phyloP scores from a whole-genome alignment of 2,113 vertebrate species.

The Alaudala cheleensis region DNA sequence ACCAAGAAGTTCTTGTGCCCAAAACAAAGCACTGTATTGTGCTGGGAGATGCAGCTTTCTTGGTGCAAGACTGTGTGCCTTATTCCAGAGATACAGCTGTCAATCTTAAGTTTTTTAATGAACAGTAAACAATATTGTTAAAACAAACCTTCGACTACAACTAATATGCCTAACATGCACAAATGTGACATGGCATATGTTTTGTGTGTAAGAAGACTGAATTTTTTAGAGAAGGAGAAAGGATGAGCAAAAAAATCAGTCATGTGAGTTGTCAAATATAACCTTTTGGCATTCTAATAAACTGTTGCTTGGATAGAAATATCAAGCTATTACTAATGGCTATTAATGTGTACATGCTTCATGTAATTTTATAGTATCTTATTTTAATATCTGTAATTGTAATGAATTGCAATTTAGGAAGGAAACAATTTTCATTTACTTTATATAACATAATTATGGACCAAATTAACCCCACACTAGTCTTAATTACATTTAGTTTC shows the following conservation, averaged over 20 bases:
- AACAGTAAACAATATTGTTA: not conserved
- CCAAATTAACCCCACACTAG: conserved; percentile 97
- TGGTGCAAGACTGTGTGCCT: not conserved
- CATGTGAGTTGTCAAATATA: conserved; percentile 81
- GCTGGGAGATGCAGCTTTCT: not conserved
- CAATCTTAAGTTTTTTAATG: not conserved
- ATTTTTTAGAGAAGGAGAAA: conserved; percentile 67
- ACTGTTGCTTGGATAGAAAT: conserved; percentile 86
- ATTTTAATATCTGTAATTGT: conserved; percentile 97
- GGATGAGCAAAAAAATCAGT: conserved; percentile 70
- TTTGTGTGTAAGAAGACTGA: not conserved
- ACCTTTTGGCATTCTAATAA: conserved; percentile 83
- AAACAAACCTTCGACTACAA: not conserved
- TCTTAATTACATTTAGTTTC: conserved; percentile 99
- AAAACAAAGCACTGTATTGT: not conserved
- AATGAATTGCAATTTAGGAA: conserved; percentile 99
- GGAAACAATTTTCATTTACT: conserved; percentile 93
- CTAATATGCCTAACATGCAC: not conserved
- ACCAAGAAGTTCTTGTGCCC: not conserved
- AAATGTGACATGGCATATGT: conserved; percentile 21
- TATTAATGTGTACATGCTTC: conserved; percentile 94
- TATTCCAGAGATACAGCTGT: not conserved
- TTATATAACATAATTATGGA: conserved; percentile 97
- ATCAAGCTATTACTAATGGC: conserved; percentile 86
- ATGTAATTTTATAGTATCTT: conserved; percentile 94